A percentile compares a stretch with the other conserved stretches of the same genome.
phyloP scores from a whole-genome alignment of 2,888 invertebrate species.

The Nasonovia ribisnigri region DNA sequence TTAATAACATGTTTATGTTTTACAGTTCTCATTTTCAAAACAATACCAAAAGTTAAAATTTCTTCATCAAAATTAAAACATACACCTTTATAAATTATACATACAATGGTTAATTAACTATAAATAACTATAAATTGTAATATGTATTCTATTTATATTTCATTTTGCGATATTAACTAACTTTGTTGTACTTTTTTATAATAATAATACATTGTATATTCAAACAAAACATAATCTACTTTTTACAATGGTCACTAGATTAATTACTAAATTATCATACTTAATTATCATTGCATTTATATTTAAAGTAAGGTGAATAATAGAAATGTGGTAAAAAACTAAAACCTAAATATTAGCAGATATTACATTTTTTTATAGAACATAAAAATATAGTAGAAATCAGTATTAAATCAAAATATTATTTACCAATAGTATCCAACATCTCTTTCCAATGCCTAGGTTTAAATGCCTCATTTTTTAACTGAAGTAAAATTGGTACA shows the following conservation, averaged over 20 bases:
- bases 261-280: too few relatives aligned
- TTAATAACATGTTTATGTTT: conserved; percentile 49
- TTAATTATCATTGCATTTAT: background rate
- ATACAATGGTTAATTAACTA: background rate
- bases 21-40: conserved; percentile 46
- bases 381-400: background rate
- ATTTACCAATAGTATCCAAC: conserved; percentile 41
- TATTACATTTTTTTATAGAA: background rate
- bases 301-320: background rate
- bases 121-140: background rate
- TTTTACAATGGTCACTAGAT: background rate
- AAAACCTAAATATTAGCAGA: background rate
- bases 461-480: conserved; percentile 37
- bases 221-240: too few relatives aligned
- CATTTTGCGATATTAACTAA: background rate
- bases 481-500: conserved; percentile 39
- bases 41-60: conserved; percentile 30
- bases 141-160: background rate
- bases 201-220: too few relatives aligned
- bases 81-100: conserved; percentile 5
- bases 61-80: conserved; percentile 42
- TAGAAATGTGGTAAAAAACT: background rate
- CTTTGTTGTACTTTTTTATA: background rate
- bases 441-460: conserved; percentile 61
- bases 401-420: background rate